Evolutionary conservation across 2,888 invertebrate species (phyloP).

Genomic region (Cremastinae sp.): DNA sequence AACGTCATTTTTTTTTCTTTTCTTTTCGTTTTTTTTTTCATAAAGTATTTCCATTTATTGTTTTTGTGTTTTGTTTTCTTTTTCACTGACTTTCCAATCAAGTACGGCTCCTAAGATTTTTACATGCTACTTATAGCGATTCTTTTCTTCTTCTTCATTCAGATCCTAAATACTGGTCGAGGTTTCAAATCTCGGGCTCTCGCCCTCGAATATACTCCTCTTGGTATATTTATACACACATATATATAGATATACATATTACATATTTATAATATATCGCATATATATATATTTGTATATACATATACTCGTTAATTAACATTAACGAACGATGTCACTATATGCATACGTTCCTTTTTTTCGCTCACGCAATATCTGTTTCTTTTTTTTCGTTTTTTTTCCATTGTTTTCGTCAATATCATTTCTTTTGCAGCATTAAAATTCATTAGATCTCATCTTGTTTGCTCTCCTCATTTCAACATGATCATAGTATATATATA

Average conservation of each 20-base stretch:
- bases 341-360: constrained; percentile 56
- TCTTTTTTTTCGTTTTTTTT: constrained; percentile 32
- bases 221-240: constrained; percentile 48
- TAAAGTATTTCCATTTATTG: constrained; percentile 17
- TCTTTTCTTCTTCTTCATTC: constrained; percentile 57
- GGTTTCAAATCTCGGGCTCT: constrained; percentile 34
- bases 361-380: too few species aligned
- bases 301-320: constrained; percentile 41
- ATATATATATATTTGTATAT: constrained; percentile 45
- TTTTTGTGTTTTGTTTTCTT: not conserved
- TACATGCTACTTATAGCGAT: constrained; percentile 44
- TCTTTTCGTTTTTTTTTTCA: not conserved
- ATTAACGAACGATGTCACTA: constrained; percentile 50
- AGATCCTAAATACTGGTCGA: constrained; percentile 66
- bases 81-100: constrained; percentile 15
- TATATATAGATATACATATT: constrained; percentile 44
- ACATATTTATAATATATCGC: constrained; percentile 27
- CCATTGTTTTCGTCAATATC: constrained; percentile 43
- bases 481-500: constrained; percentile 64
- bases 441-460: constrained; percentile 43
- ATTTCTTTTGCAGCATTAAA: constrained; percentile 57
- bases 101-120: constrained; percentile 42
- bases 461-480: constrained; percentile 41
- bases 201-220: constrained; percentile 20
- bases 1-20: constrained; percentile 7